Conservation (phyloP, 2,888 invertebrate species). For the Melinaea menophilus region DNA sequence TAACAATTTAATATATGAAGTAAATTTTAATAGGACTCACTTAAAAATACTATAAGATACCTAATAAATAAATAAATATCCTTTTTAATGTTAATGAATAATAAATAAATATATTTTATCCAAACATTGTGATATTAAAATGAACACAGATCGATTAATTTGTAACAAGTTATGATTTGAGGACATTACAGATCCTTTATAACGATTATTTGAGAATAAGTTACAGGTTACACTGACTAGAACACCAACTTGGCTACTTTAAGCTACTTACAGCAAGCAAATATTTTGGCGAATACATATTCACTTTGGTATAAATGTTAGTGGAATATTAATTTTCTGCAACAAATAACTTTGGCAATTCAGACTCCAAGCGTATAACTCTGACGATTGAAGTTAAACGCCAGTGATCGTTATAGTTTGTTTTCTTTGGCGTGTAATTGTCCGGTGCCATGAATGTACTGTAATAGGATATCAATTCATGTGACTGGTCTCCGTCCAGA, state of each 20-base stretch:
- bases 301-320: constrained; percentile 15
- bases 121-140: not conserved
- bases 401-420: constrained; percentile 73
- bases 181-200: no score
- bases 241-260: constrained; percentile 15
- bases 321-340: constrained; percentile 48
- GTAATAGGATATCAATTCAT: constrained; percentile 87
- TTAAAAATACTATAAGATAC: no score
- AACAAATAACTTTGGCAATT: constrained; percentile 83
- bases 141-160: not conserved
- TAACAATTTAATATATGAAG: no score
- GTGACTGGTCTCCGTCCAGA: constrained; percentile 85
- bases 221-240: constrained; percentile 27
- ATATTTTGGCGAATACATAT: constrained; percentile 36
- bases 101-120: not conserved
- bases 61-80: no score
- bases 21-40: no score
- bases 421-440: constrained; percentile 53
- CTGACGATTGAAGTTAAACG: constrained; percentile 82
- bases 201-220: no score
- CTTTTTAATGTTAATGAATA: no score
- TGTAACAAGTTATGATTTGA: no score
- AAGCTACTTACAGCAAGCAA: constrained; percentile 52
- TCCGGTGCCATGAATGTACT: constrained; percentile 79
- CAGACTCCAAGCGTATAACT: constrained; percentile 83